Percentiles rank a stretch among this genome's conserved stretches.
These are phyloP conservation scores for Serranochromis macrocephalus DNA, from an alignment of 2,113 vertebrate genomes.

Conservation along the genomic window DNA sequence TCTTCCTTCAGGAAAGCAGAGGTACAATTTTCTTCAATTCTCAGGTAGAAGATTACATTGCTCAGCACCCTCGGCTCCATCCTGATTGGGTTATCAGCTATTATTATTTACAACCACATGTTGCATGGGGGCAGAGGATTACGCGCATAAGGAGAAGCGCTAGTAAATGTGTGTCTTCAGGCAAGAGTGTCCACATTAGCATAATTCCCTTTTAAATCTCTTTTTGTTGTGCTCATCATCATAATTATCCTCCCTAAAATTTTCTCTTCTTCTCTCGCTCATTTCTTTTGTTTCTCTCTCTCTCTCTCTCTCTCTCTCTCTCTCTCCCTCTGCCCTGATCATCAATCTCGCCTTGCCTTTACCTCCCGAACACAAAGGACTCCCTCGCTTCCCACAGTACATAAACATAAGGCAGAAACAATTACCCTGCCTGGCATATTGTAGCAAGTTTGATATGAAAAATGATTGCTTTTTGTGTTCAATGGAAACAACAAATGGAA, in stretches of 20 bases:
- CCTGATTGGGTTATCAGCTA: constrained; percentile 19
- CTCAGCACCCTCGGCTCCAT: not conserved
- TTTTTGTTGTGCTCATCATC: constrained; percentile 8
- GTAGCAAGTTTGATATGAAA: constrained; percentile 19
- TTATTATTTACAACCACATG: constrained; percentile 46
- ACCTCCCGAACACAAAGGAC: not conserved
- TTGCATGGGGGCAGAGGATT: constrained; percentile 10
- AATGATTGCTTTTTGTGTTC: constrained; percentile 30
- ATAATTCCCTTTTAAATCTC: constrained; percentile 27
- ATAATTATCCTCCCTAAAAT: not conserved
- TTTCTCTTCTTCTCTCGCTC: not conserved
- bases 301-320: not conserved
- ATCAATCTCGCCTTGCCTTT: not conserved
- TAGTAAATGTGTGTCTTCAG: not conserved
- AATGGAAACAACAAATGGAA: constrained; percentile 7
- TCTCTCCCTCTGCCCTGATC: not conserved
- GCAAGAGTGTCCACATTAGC: not conserved
- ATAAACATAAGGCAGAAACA: constrained; percentile 43
- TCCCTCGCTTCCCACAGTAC: constrained; percentile 6
- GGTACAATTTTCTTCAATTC: not conserved
- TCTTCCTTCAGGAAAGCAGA: not conserved
- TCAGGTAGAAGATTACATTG: constrained; percentile 11
- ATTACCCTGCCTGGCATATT: constrained; percentile 24
- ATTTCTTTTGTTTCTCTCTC: not conserved
- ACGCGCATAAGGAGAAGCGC: not conserved